These are phyloP conservation scores for Dromas ardeola DNA, from an alignment of 2,113 vertebrate species.

Conservation along the genomic window DNA sequence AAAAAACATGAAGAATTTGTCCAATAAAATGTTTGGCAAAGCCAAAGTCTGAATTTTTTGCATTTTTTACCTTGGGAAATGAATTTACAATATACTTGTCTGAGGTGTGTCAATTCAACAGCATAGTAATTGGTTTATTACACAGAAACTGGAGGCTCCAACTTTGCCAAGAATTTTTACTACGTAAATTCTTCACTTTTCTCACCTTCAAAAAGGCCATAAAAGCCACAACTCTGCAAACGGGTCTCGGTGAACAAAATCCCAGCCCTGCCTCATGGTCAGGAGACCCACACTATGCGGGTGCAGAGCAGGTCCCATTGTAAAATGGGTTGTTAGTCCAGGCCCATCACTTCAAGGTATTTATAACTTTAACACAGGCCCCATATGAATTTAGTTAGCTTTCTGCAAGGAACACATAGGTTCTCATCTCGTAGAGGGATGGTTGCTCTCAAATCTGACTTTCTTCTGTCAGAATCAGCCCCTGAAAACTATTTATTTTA, in stretches of 20 bases:
- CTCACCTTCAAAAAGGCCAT: not conserved
- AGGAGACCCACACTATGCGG: accelerated
- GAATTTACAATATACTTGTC: not conserved
- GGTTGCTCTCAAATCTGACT: not conserved
- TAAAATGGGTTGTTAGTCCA: not conserved
- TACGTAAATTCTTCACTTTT: not conserved
- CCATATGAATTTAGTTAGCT: not conserved
- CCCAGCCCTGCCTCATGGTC: not conserved
- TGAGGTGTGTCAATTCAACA: not conserved
- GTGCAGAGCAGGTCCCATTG: not conserved
- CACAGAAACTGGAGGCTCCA: not conserved
- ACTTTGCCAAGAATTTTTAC: conserved; percentile 36
- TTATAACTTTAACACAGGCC: not conserved
- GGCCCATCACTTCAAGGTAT: not conserved
- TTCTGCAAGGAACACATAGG: not conserved
- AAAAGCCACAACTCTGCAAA: not conserved
- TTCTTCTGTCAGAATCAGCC: not conserved
- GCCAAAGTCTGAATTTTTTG: not conserved
- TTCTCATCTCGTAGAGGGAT: not conserved
- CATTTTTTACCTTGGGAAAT: not conserved
- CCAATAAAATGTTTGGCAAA: conserved; percentile 1
- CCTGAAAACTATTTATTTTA: not conserved
- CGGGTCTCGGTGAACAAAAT: not conserved
- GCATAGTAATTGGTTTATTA: not conserved
- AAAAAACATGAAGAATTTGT: not conserved